Percentiles rank a stretch among this genome's conserved stretches.
Conservation (phyloP, 1,140 invertebrate genomes). For the Microplitis demolitor region DNA sequence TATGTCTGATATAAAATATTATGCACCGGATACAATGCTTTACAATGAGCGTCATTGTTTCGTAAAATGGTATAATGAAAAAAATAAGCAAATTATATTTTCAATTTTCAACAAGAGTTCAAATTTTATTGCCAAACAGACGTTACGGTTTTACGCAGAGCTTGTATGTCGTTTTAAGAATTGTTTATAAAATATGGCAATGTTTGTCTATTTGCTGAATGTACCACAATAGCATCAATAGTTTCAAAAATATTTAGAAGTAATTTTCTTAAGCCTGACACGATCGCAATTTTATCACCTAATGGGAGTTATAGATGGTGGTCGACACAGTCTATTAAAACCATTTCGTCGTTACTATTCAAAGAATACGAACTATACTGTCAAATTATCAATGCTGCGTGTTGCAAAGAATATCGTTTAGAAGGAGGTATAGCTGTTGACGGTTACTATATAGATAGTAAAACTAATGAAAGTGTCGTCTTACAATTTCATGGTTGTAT, state of each 20-base stretch:
- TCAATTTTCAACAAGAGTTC: slow-evolving; percentile 31
- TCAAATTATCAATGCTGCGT: neutral
- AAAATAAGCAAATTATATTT: slow-evolving; percentile 20
- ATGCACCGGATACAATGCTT: slow-evolving; percentile 31
- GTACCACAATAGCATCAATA: slow-evolving; percentile 26
- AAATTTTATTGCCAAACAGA: slow-evolving; percentile 26
- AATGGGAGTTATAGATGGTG: slow-evolving; percentile 6
- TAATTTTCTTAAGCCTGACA: slow-evolving; percentile 26
- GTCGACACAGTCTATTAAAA: neutral
- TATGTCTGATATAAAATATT: slow-evolving; percentile 27
- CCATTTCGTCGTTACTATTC: slow-evolving; percentile 16
- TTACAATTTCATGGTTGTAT: neutral
- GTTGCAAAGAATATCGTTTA: slow-evolving; percentile 11
- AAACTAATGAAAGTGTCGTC: neutral
- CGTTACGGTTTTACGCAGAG: slow-evolving; percentile 27
- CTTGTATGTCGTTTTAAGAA: slow-evolving; percentile 25
- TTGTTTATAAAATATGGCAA: slow-evolving; percentile 16
- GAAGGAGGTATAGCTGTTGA: slow-evolving; percentile 8
- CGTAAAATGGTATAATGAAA: slow-evolving; percentile 25
- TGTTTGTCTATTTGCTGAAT: slow-evolving; percentile 25
- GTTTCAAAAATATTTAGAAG: slow-evolving; percentile 22
- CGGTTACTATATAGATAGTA: slow-evolving; percentile 3
- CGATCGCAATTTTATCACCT: slow-evolving; percentile 18
- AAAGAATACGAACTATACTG: neutral
- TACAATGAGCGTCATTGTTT: slow-evolving; percentile 16